phyloP scores from a whole-genome alignment of 2,888 invertebrate species.

The Balanococcus diminutus region DNA sequence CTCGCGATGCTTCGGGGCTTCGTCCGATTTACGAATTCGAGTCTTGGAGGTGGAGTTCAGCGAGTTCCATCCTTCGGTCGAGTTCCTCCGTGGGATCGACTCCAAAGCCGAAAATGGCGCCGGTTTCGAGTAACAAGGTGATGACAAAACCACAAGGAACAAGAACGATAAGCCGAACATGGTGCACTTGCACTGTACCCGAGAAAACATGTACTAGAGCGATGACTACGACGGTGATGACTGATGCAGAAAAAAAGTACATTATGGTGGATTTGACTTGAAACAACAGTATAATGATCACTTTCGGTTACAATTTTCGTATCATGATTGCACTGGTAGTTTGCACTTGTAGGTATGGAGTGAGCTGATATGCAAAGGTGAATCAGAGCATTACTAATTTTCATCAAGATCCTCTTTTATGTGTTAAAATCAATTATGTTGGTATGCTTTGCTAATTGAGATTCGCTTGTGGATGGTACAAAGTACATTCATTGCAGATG shows the following conservation, averaged over 20 bases:
- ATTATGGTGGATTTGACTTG: background rate
- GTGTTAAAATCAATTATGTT: conserved; percentile 22
- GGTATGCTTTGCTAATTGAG: conserved; percentile 9
- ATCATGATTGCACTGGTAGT: background rate
- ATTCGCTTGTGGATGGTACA: background rate
- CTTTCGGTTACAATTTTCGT: background rate
- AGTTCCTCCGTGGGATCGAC: background rate
- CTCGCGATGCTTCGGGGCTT: background rate
- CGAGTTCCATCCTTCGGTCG: background rate
- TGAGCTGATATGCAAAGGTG: background rate
- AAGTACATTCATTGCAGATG: too few relatives aligned
- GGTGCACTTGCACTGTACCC: background rate
- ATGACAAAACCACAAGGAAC: background rate
- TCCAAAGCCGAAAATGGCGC: background rate
- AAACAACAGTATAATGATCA: background rate
- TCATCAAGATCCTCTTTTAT: background rate
- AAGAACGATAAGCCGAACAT: background rate
- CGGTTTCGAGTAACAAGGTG: background rate
- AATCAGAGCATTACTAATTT: conserved; percentile 35
- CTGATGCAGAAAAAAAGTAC: conserved; percentile 2
- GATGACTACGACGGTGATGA: background rate
- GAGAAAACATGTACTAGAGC: background rate
- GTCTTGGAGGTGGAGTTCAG: background rate
- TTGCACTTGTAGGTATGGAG: too few relatives aligned
- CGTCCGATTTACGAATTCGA: background rate